Percentiles rank a stretch among this genome's conserved stretches.
These are phyloP conservation scores for Cacoxenus indagator DNA, from an alignment of 2,888 invertebrate genomes.

Conservation along the genomic window DNA sequence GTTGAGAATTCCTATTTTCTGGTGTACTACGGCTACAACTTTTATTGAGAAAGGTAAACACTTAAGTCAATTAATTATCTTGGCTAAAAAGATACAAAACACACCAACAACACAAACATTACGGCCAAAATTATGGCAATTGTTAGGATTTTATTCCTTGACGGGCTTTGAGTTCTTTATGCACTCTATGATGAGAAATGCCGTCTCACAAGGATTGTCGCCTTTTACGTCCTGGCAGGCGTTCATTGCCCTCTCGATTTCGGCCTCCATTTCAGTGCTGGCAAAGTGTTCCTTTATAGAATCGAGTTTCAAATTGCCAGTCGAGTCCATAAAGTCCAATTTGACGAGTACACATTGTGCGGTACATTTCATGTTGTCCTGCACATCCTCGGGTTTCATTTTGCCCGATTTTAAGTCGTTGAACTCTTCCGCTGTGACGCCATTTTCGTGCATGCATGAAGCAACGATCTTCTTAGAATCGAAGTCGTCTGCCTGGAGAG, in stretches of 20 bases:
- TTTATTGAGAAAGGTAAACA: background rate
- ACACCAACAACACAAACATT: too few relatives aligned
- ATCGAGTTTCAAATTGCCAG: constrained; percentile 22
- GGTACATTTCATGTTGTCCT: constrained; percentile 27
- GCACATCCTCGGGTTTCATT: constrained; percentile 4
- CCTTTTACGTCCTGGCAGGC: constrained; percentile 22
- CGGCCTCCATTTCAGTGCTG: background rate
- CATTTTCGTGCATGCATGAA: constrained; percentile 30
- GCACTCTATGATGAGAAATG: constrained; percentile 21
- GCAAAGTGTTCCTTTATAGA: background rate
- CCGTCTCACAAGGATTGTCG: constrained; percentile 30
- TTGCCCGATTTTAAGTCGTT: background rate
- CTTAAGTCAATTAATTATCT: background rate
- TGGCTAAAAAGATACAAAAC: background rate
- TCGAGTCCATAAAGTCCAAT: constrained; percentile 22
- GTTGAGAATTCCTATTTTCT: too few relatives aligned
- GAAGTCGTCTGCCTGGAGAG: background rate
- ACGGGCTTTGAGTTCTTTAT: background rate
- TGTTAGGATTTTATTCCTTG: background rate
- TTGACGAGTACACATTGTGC: constrained; percentile 24
- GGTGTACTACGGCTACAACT: too few relatives aligned
- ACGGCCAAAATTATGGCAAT: too few relatives aligned
- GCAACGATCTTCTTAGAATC: constrained; percentile 22
- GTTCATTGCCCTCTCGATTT: constrained; percentile 10
- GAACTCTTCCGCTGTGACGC: background rate